Base-by-base conservation (phyloP, 1,140 invertebrate species). In the Gryon sp. region DNA sequence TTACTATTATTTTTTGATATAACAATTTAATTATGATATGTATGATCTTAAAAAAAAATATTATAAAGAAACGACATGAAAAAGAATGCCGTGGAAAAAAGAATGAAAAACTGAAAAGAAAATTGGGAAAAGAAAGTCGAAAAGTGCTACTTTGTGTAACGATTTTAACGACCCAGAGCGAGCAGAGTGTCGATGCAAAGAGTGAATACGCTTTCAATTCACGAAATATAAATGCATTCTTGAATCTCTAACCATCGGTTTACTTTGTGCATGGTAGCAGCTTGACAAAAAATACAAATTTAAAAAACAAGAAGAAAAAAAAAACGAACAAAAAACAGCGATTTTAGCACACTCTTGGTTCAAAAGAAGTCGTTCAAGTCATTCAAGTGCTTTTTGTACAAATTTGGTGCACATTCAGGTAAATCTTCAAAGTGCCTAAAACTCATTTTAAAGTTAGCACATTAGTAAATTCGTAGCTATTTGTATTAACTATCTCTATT, bases 361-460 rank as follows among this genome's bases (percentile, higher is more conserved):
- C n/a, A 11, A 60, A 46, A 34, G 45, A 5, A 41, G 52, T 59
- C 36, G 32, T 68, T 57, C 53, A 68, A n/a, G 32, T 24, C 38
- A 14, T 18, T 48, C 2, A 32, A 65, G 41, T 24, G 45, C 45
- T 38, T 59, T 66, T 59, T 48, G 24, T 16, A n/a, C 48, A 55
- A 59, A 41, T 59, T 69, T 59, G 9, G 34, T n/a, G 41, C 9
- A 22, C 40, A 7, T 50, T 41, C 32, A 50, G 19, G 34, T 24
- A 41, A 57, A 69, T 41, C 43, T 12, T 69, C 38, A 69, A 59
- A 60, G 66, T 60, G 28, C 22, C n/a, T 46, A 48, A n/a, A n/a
- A 60, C 18, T 69, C 19, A 38, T 55, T 46, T 34, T 50, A 24
- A 22, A 43, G 18, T 53, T 48, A 48, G 43, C 32, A 50, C 66